phyloP scores from a whole-genome alignment of 2,113 vertebrate species.

The Carassius carassius region DNA sequence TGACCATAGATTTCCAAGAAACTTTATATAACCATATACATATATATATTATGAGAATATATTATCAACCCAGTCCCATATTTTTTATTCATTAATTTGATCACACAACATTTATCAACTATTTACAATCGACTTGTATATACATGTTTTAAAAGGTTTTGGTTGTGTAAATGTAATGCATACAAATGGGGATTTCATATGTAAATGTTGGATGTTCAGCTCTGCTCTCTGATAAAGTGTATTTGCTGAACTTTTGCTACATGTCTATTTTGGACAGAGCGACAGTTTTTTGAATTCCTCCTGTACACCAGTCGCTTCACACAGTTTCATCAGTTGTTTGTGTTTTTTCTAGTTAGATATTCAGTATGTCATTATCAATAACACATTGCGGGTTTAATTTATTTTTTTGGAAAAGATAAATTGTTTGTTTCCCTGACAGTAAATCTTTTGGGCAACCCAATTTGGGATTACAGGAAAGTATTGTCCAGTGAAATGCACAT shows the following conservation, averaged over 20 bases:
- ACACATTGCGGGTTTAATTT: not conserved
- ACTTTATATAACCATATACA: no score
- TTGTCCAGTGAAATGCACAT: not conserved
- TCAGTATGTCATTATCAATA: not conserved
- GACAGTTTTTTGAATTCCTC: not conserved
- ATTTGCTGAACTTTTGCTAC: not conserved
- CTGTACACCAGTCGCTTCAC: not conserved
- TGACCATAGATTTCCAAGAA: no score
- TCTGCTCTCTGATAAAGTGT: slow-evolving; percentile 3
- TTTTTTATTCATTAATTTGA: not conserved
- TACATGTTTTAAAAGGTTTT: not conserved
- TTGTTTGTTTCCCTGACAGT: not conserved
- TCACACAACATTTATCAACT: not conserved
- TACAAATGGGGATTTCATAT: not conserved
- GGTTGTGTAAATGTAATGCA: slow-evolving; percentile 14
- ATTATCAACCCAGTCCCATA: no score
- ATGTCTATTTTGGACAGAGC: not conserved
- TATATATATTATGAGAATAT: no score
- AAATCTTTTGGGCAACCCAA: not conserved
- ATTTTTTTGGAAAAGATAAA: not conserved
- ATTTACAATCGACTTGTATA: not conserved
- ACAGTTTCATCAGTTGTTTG: not conserved
- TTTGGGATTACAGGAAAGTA: not conserved
- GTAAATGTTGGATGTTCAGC: slow-evolving; percentile 12
- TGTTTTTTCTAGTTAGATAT: not conserved